Base-by-base conservation (phyloP, 1,140 invertebrate species). In the Cepaea nemoralis region DNA sequence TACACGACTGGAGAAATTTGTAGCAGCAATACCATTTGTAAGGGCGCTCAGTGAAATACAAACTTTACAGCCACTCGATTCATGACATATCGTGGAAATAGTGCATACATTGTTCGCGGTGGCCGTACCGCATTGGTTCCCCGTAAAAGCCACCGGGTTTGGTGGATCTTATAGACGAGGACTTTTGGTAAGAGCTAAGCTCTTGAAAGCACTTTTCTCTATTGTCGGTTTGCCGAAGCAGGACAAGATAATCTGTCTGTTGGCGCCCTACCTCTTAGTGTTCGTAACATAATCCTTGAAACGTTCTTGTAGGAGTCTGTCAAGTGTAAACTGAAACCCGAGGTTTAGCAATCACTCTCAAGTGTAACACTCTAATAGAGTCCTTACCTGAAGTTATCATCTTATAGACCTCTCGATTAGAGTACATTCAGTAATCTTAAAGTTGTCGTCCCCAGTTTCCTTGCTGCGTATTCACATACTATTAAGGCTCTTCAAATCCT, bases 191-290 rank as follows among this genome's bases (percentile, higher is more conserved):
- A 71, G 69, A 5, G 69, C 69, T 22, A 10, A 55, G n/a, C 69
- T 40, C 69, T 71, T 27, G 22, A 71, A 22, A 24, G 37, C 69
- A 71, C 69, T 71, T 40, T 45, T 45, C 37, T 45, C 1, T 45
- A 39, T 45, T 45, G 31, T 45, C 73, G 22, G 16, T 50, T 45
- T 75, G 31, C 40, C 31, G 3, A 48, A n/a, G 12, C 31, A 27
- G 66, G 75, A 77, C 75, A 59, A 63, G 75, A 63, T 55, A 77
- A 77, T 77, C 75, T 42, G 3, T 77, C 59, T 39, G 2, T 77
- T 77, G 75, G 75, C 75, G 75, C 55, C 75, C 59, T 27, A 55
- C 40, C 12, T 75, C 42, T 75, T 35, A 39, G 2, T 22, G 37
- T 70, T 70, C 2, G 1, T n/a, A 42, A 70, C 1, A 70, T 40